Conservation (phyloP, 2,888 invertebrate species). For the Hyposoter dolosus region DNA sequence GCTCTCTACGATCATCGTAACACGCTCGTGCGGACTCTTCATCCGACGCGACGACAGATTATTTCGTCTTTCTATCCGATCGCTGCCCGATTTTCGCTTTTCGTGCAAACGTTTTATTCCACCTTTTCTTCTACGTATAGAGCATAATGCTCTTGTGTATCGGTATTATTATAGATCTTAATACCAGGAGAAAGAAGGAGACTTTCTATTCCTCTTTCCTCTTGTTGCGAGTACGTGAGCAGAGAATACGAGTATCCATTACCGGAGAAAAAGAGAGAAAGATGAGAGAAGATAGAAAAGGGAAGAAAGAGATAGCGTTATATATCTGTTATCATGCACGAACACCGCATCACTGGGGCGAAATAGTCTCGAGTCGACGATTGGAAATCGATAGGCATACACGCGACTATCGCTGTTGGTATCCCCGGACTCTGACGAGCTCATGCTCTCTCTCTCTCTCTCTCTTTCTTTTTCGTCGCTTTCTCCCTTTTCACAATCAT, state of each 20-base stretch:
- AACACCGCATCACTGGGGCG: constrained; percentile 63
- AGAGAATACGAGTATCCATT: constrained; percentile 69
- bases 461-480: constrained; percentile 7
- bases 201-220: constrained; percentile 61
- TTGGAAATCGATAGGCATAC: constrained; percentile 72
- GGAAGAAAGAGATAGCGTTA: constrained; percentile 33
- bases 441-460: constrained; percentile 13
- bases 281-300: constrained; percentile 13
- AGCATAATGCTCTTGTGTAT: constrained; percentile 12
- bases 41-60: constrained; percentile 65
- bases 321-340: constrained; percentile 72
- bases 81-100: constrained; percentile 61
- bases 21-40: constrained; percentile 56
- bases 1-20: constrained; percentile 44
- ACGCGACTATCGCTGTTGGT: constrained; percentile 50
- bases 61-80: constrained; percentile 67
- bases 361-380: constrained; percentile 70
- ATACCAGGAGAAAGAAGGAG: constrained; percentile 48
- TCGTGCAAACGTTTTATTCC: constrained; percentile 53
- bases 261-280: constrained; percentile 42
- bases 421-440: constrained; percentile 35
- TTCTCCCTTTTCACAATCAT: constrained; percentile 26
- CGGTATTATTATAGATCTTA: constrained; percentile 46
- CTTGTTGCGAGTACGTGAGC: constrained; percentile 64
- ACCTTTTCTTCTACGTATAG: constrained; percentile 26